Conservation (phyloP, 1,140 invertebrate species). For the Drosophila azteca region DNA sequence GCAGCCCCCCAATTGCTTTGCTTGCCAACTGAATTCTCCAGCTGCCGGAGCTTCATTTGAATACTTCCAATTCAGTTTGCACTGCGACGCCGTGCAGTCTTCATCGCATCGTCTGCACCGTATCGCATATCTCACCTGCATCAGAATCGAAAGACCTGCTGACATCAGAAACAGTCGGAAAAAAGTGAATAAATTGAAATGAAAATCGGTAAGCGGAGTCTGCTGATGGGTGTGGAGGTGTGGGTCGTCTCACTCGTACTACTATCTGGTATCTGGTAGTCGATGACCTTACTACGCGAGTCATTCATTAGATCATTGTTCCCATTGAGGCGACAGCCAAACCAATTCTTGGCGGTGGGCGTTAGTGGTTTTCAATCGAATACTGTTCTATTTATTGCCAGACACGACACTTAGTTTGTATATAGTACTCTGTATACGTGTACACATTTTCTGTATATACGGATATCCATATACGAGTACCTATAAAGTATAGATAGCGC, state of each 20-base stretch:
- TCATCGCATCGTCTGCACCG: constrained; percentile 43
- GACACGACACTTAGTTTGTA: constrained; percentile 36
- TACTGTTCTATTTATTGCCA: constrained; percentile 59
- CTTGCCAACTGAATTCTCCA: constrained; percentile 56
- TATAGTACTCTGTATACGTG: neutral
- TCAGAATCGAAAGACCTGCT: neutral
- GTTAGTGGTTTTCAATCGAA: constrained; percentile 43
- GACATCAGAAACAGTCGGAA: neutral
- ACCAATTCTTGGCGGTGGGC: constrained; percentile 53
- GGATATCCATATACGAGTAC: no score
- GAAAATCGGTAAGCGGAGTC: constrained; percentile 71
- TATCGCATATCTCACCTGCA: constrained; percentile 15
- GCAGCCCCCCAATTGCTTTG: constrained; percentile 54
- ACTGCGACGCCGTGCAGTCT: constrained; percentile 47
- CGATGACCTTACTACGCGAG: constrained; percentile 57
- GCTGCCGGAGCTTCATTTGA: constrained; percentile 62
- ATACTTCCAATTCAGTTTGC: constrained; percentile 72
- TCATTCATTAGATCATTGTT: constrained; percentile 72
- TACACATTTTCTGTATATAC: no score
- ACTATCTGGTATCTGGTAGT: constrained; percentile 46
- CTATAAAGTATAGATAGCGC: no score
- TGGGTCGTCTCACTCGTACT: constrained; percentile 20
- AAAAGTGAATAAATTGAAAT: constrained; percentile 33
- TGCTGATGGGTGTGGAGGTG: constrained; percentile 3
- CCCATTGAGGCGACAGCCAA: constrained; percentile 55